phyloP scores from a whole-genome alignment of 2,888 invertebrate species.

The Cryptophagus acutangulus region DNA sequence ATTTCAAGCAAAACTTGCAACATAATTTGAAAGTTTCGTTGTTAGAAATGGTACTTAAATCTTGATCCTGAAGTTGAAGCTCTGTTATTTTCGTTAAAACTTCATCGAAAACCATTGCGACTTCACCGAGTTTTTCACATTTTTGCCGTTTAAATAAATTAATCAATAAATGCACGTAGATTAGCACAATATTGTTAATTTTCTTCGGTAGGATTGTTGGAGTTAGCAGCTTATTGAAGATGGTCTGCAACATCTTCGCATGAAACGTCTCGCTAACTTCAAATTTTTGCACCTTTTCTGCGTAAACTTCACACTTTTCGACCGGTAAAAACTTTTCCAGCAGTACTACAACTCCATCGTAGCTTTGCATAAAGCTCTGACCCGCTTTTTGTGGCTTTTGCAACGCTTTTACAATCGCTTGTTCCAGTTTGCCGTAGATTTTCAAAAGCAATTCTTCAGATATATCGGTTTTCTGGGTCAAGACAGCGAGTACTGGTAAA shows the following conservation, averaged over 20 bases:
- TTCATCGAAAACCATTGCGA: conserved; percentile 26
- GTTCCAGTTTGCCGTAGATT: conserved; percentile 58
- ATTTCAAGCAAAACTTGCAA: conserved; percentile 62
- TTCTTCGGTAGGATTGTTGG: conserved; percentile 46
- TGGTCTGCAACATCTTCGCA: conserved; percentile 52
- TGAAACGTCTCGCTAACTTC: conserved; percentile 59
- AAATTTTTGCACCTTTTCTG: conserved; percentile 59
- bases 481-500: conserved; percentile 56
- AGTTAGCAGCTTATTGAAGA: conserved; percentile 51
- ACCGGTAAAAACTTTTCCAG: conserved; percentile 57
- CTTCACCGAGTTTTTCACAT: conserved; percentile 25
- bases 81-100: conserved; percentile 15
- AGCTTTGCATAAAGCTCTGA: conserved; percentile 58
- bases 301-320: conserved; percentile 54
- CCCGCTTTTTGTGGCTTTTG: conserved; percentile 68
- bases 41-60: conserved; percentile 32
- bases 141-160: conserved; percentile 49
- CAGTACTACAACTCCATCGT: conserved; percentile 55
- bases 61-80: conserved; percentile 5
- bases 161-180: conserved; percentile 53
- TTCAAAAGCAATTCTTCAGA: conserved; percentile 50
- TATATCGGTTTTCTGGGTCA: conserved; percentile 48
- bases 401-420: conserved; percentile 58
- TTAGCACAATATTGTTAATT: conserved; percentile 53
- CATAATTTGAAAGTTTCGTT: conserved; percentile 57